Evolutionary conservation across 2,113 vertebrate genomes (phyloP).

Genomic region (Phainopepla nitens): DNA sequence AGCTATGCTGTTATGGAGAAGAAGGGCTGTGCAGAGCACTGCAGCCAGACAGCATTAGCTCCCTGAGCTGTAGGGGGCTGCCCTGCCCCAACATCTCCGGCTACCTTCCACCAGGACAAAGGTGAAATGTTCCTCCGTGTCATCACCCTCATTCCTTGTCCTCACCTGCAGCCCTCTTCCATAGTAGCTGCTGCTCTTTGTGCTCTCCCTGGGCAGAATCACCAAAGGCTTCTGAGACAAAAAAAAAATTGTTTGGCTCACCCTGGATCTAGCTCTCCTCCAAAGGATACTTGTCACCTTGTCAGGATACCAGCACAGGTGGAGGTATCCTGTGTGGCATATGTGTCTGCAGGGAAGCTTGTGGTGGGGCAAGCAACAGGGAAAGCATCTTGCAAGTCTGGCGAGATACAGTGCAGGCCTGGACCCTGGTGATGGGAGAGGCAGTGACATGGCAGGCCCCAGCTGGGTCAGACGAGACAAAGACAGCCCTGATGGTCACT

Average conservation of each 20-base stretch:
- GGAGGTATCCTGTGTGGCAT: not conserved
- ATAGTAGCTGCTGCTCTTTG: not conserved
- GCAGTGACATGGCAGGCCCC: not conserved
- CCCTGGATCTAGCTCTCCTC: not conserved
- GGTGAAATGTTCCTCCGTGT: not conserved
- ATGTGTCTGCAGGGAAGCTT: not conserved
- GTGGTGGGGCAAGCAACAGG: not conserved
- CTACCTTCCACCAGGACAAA: not conserved
- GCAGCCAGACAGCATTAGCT: not conserved
- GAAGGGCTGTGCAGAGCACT: not conserved
- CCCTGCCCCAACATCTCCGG: not conserved
- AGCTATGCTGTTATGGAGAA: not conserved
- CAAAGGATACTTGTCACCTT: not conserved
- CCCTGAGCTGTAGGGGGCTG: not conserved
- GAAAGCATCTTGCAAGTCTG: not conserved
- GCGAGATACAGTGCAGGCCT: not conserved
- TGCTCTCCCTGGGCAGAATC: not conserved
- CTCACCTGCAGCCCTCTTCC: not conserved
- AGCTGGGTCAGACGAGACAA: not conserved
- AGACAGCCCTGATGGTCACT: not conserved
- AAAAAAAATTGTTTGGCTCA: not conserved
- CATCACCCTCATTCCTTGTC: not conserved
- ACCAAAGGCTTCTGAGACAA: not conserved
- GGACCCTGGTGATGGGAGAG: not conserved
- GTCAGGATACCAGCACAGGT: too few species aligned